Evolutionary conservation across 1,140 invertebrate genomes (phyloP), one percentile per base, ranked within the genome.

Genomic region (Heliconius hewitsoni): DNA sequence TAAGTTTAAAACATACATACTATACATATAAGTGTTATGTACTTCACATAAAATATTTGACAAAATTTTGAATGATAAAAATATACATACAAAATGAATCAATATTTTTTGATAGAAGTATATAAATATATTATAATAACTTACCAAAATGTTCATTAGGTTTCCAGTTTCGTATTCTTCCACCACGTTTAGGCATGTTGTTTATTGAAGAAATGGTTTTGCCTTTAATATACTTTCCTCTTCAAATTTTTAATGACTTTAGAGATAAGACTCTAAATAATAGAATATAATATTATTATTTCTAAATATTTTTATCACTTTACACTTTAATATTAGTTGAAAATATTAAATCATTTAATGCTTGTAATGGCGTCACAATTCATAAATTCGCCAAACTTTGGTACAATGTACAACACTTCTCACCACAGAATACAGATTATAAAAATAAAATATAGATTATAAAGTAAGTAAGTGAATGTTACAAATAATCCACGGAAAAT

Each of bases 131-230:
- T 55, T 73, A 76, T 6, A 23, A 76, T 6, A 57, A 57, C 50
- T 57, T 73, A 92, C 93, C 91, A 87, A 91, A 94, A 86, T 92
- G 91, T 73, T 92, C 91, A 87, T 82, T 87, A 84, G 76, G 79
- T 81, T 89, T 92, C 86, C 88, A 93, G 73, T 88, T 91, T 83
- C 91, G 88, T 19, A 85, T 79, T 82, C 90, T 82, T 83, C 89
- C 90, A 70, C 92, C 93, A 85, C 93, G 93, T 89, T 94, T 95
- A 76, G 94, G 93, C 93, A 95, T 95, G 77, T 83, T 85, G 60
- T 66, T 66, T 66, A n/a, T 50, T 60, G 70, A 80, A 19, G 55
- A 66, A 66, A 66, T 66, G 60, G 23, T 66, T 27, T 11, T 30
- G n/a, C 55, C 50, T 52, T 52, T 52, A 19, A 18, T 52, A 52